These are phyloP conservation scores for Anthoscopus minutus DNA, from an alignment of 2,113 vertebrate genomes.

Conservation along the genomic window DNA sequence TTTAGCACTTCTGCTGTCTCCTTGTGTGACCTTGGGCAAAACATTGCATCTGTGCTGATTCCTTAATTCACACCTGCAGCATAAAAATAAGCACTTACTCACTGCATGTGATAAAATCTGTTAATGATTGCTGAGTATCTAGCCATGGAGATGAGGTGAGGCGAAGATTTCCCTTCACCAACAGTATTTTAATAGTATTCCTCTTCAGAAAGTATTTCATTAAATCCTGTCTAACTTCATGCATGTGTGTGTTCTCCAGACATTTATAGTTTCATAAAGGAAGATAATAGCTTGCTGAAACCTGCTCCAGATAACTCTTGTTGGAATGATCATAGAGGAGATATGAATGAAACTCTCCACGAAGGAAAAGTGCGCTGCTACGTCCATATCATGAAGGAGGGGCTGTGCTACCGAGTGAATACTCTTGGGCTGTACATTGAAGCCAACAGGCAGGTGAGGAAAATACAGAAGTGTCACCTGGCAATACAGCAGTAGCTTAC, in stretches of 20 bases:
- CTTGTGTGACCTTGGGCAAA: constrained; percentile 9
- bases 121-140: constrained; percentile 3
- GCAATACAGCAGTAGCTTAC: neutral
- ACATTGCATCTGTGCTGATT: neutral
- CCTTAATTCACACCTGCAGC: constrained; percentile 36
- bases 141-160: neutral
- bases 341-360: constrained; percentile 85
- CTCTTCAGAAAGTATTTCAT: constrained; percentile 32
- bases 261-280: constrained; percentile 83
- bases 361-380: constrained; percentile 89
- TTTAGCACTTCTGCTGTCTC: neutral
- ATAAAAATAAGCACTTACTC: constrained; percentile 42
- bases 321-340: constrained; percentile 89
- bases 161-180: constrained; percentile 17
- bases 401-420: constrained; percentile 90
- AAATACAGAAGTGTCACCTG: neutral
- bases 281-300: constrained; percentile 79
- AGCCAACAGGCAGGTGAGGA: constrained; percentile 89
- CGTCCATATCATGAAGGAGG: constrained; percentile 90
- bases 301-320: constrained; percentile 83
- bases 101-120: constrained; percentile 36
- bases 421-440: constrained; percentile 92
- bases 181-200: constrained; percentile 34
- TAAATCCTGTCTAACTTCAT: constrained; percentile 39
- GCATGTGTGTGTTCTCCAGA: constrained; percentile 72